These are phyloP conservation scores for Diachasma alloeum DNA, from an alignment of 1,140 invertebrate species.

Conservation along the genomic window DNA sequence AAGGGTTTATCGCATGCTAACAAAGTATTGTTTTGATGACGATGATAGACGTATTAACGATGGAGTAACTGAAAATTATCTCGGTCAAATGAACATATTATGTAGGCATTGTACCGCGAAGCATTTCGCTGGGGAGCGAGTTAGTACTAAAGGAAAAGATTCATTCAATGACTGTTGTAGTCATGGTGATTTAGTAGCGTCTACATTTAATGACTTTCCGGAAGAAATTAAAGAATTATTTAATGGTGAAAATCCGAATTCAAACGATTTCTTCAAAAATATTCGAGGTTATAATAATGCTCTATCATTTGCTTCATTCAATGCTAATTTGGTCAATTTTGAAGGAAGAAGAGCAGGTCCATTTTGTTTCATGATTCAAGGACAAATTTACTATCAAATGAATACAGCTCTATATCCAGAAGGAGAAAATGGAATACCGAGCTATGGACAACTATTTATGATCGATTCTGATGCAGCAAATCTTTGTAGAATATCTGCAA, in stretches of 20 bases:
- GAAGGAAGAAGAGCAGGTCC: slow-evolving; percentile 3
- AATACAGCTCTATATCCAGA: background rate
- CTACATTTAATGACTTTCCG: background rate
- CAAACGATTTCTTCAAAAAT: background rate
- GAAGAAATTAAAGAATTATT: background rate
- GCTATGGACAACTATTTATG: background rate
- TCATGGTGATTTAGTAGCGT: background rate
- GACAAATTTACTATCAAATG: too few species aligned
- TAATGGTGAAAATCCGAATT: background rate
- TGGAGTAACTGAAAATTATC: background rate
- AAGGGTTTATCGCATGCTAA: too few species aligned
- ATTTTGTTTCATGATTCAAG: too few species aligned
- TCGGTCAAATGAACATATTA: background rate
- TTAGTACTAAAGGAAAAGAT: background rate
- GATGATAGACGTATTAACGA: too few species aligned
- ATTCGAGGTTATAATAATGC: slow-evolving; percentile 55
- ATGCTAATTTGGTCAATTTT: slow-evolving; percentile 24
- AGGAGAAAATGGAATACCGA: background rate
- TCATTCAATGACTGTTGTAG: background rate
- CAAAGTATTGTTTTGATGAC: too few species aligned
- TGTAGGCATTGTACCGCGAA: too few species aligned
- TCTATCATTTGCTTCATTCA: slow-evolving; percentile 24
- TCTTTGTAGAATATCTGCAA: background rate
- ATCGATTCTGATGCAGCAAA: background rate
- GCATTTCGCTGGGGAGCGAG: background rate